Base-by-base conservation (phyloP, 1,140 invertebrate species). In the Cepaea nemoralis region DNA sequence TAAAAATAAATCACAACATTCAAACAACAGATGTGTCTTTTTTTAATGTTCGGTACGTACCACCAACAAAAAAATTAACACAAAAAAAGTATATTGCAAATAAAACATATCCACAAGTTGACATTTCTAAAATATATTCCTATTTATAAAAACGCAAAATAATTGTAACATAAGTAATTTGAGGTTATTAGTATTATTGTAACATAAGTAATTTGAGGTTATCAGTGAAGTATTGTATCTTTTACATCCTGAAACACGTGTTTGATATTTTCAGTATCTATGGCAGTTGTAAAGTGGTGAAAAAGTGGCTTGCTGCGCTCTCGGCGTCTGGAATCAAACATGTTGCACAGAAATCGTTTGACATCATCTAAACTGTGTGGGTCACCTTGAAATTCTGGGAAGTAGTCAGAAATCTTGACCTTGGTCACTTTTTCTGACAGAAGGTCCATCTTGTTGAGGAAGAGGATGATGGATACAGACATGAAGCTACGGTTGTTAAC, bases 221-320 rank as follows among this genome's bases (percentile, higher is more conserved):
- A 77, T 97, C 94, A 90, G n/a, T 98, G 96, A 45, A 99, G 93
- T 87, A 99, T 99, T 16, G 96, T 98, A 91, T 99, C 97, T 92
- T 98, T 98, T 24, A 99, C 97, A 39, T 97, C 98, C 91, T 97
- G 97, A 92, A 99, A 99, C 24, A 99, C 98, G 83, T 97, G 95
- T 92, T 97, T 96, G 87, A 99, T 99, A 91, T 99, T 99, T 91
- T 98, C 96, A 16, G 98, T 99, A 92, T 99, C 97, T 77, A 99
- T 96, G 83, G 98, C 98, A 74, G 97, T 99, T 8, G 98, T 99
- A 90, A 98, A 99, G 92, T 99, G 98, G 83, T 98, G 96, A 93
- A 98, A 99, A 24, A 99, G 93, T 22, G 95, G 94, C 86, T 94
- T 94, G 31, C 78, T 82, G 19, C 87, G 83, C 69, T 91, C 91